These are phyloP conservation scores for Salarias fasciatus DNA, from an alignment of 2,797 vertebrate species.

Conservation along the genomic window DNA sequence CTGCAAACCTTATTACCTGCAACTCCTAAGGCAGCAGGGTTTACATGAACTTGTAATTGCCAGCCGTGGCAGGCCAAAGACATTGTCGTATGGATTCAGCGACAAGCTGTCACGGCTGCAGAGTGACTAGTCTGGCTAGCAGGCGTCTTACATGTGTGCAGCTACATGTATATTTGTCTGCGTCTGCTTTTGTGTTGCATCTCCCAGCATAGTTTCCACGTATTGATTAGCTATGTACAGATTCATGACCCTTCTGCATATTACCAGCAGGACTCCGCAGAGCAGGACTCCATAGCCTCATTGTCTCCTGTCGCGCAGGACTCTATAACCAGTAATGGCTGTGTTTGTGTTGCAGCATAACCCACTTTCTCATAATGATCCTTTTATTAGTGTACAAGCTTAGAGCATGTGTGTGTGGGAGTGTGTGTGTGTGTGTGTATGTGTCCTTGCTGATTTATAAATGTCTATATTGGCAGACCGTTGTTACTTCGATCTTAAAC, in stretches of 20 bases:
- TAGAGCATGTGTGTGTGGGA: constrained; percentile 3
- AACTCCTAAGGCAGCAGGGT: constrained; percentile 57
- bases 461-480: constrained; percentile 23
- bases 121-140: constrained; percentile 58
- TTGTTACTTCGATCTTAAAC: constrained; percentile 29
- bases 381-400: constrained; percentile 58
- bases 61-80: constrained; percentile 68
- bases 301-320: constrained; percentile 43
- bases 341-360: constrained; percentile 58
- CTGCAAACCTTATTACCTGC: constrained; percentile 54
- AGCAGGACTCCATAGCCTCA: constrained; percentile 42
- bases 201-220: constrained; percentile 30
- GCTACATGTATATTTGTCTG: constrained; percentile 24
- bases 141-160: constrained; percentile 44
- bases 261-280: constrained; percentile 30
- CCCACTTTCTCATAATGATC: constrained; percentile 63
- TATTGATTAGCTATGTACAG: constrained; percentile 66
- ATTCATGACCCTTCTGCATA: constrained; percentile 44
- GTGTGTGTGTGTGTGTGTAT: constrained; percentile 2
- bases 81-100: constrained; percentile 60
- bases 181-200: constrained; percentile 22
- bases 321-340: constrained; percentile 60
- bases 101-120: constrained; percentile 59
- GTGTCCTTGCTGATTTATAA: constrained; percentile 5
- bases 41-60: constrained; percentile 71